These are phyloP conservation scores for Amphipoea lucens DNA, from an alignment of 2,888 invertebrate genomes.

Conservation along the genomic window DNA sequence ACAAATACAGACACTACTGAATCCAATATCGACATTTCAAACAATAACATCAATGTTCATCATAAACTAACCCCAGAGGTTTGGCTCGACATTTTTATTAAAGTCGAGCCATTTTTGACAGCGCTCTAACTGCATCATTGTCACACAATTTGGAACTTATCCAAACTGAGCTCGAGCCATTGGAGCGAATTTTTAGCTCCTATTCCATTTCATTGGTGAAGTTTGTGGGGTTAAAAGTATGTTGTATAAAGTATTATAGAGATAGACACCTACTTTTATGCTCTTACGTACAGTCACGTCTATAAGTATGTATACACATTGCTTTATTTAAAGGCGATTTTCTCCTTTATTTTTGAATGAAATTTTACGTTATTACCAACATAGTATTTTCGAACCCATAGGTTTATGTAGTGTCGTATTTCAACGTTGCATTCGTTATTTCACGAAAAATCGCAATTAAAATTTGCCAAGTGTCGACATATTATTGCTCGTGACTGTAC, in stretches of 20 bases:
- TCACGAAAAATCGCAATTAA: too few species aligned
- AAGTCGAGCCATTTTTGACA: conserved; percentile 74
- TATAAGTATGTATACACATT: too few species aligned
- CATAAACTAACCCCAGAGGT: conserved; percentile 52
- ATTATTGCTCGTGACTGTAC: too few species aligned
- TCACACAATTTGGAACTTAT: conserved; percentile 78
- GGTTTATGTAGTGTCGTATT: too few species aligned
- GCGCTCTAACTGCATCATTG: conserved; percentile 78
- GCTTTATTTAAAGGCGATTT: too few species aligned
- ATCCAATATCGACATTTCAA: conserved; percentile 24
- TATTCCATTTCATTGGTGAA: conserved; percentile 58
- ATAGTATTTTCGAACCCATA: too few species aligned
- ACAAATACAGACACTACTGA: not conserved
- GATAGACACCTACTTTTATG: conserved; percentile 15
- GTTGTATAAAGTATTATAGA: conserved; percentile 38
- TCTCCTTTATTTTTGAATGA: too few species aligned
- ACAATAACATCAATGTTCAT: conserved; percentile 47
- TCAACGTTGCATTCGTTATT: too few species aligned
- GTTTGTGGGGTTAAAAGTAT: conserved; percentile 51
- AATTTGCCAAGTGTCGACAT: too few species aligned
- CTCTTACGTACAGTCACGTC: too few species aligned
- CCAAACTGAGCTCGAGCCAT: conserved; percentile 67
- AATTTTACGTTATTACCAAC: too few species aligned
- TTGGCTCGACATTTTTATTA: conserved; percentile 67
- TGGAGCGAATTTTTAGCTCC: conserved; percentile 66